Evolutionary conservation across 2,113 vertebrate genomes (phyloP).

Genomic region (Beaufortia kweichowensis): DNA sequence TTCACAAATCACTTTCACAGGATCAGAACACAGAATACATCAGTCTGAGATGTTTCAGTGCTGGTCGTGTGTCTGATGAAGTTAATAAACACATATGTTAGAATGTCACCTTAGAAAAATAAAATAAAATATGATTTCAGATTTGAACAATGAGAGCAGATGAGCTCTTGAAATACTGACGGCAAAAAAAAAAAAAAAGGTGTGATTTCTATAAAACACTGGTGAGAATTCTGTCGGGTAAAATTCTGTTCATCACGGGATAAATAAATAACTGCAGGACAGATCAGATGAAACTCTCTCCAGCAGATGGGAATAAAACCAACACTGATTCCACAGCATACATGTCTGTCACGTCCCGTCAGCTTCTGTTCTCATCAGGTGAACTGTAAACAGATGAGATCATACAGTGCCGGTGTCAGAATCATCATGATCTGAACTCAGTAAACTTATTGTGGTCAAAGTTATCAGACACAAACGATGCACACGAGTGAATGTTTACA

Average conservation of each 20-base stretch:
- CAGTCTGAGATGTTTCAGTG: background rate
- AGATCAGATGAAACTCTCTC: background rate
- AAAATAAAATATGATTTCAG: background rate
- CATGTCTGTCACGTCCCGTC: background rate
- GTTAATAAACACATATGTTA: background rate
- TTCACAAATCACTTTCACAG: background rate
- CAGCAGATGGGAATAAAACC: background rate
- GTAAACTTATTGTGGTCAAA: no score
- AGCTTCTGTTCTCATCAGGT: background rate
- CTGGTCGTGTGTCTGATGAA: background rate
- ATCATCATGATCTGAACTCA: no score
- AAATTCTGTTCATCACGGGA: background rate
- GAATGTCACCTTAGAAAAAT: background rate
- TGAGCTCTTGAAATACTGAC: background rate
- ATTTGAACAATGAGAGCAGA: background rate
- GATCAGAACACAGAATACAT: background rate
- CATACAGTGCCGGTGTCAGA: background rate
- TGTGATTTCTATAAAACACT: background rate
- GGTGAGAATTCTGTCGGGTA: background rate
- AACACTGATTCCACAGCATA: background rate
- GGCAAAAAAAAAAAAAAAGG: no score
- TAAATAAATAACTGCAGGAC: slow-evolving; percentile 12
- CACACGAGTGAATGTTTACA: no score
- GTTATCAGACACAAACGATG: no score
- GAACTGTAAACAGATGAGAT: slow-evolving; percentile 7